Percentiles rank a stretch among this genome's conserved stretches.
Conservation (phyloP, 2,113 vertebrate genomes). For the Antigone vipio region DNA sequence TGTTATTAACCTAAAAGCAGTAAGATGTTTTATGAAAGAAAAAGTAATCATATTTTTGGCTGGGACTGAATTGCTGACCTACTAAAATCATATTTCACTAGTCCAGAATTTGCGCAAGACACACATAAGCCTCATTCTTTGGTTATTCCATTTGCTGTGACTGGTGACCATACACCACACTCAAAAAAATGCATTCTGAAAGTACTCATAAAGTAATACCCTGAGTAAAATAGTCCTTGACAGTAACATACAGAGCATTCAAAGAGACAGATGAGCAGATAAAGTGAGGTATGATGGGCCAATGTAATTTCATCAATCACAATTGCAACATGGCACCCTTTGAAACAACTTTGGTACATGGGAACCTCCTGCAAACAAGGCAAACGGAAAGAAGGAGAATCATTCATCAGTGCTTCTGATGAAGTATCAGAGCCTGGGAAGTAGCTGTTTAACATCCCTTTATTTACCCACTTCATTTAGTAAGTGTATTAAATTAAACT, state of each 20-base stretch:
- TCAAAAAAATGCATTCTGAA: background rate
- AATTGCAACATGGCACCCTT: background rate
- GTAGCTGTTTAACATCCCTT: slow-evolving; percentile 65
- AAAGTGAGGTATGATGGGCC: background rate
- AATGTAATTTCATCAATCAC: slow-evolving; percentile 4
- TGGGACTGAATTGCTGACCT: background rate
- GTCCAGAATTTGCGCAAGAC: background rate
- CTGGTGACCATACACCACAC: background rate
- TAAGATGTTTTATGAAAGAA: background rate
- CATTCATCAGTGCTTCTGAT: slow-evolving; percentile 41
- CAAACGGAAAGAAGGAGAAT: background rate
- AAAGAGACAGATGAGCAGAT: slow-evolving; percentile 31
- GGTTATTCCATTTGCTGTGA: background rate
- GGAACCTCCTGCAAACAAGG: background rate
- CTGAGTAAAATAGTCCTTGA: background rate
- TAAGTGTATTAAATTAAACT: slow-evolving; percentile 77
- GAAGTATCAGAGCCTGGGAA: slow-evolving; percentile 61
- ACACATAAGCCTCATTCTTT: background rate
- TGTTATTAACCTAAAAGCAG: background rate
- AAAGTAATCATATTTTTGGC: background rate
- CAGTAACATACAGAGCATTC: background rate
- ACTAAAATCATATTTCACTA: background rate
- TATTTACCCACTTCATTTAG: slow-evolving; percentile 75
- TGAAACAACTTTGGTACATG: background rate
- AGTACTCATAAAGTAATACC: background rate